Evolutionary conservation across 2,888 invertebrate genomes (phyloP), one percentile per base, ranked within the genome.

Genomic region (Buathra laborator): DNA sequence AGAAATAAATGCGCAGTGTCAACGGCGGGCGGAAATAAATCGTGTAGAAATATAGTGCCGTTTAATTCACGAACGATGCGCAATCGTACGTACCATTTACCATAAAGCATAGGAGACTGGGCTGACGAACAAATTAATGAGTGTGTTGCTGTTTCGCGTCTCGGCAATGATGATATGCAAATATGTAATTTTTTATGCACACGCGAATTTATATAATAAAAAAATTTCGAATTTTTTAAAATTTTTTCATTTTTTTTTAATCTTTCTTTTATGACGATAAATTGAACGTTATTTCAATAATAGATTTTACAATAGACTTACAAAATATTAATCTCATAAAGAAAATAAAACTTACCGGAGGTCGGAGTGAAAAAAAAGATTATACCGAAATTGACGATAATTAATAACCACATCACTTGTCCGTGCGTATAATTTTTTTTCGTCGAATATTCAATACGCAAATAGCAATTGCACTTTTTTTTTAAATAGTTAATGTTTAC

Each of bases 41-140:
- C 84, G 88, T 62, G 59, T 83, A 86, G 90, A 91, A 88, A 59
- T 86, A 71, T 51, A 64, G 37, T 29, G 24, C 37, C 9, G 19
- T 64, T 51, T 12, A 10, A 32, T 44, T 75, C 24, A 37, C 46
- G 51, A 24, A 62, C 19, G 66, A 44, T 68, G 62, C 79, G 56
- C 72, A 71, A 67, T 83, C 68, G 68, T 82, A 72, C 51, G 67
- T 77, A 29, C 53, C 29, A 4, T 29, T 29, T 67, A 85, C 74
- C 78, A 62, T 67, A 56, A 81, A 83, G 81, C 81, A 85, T 78
- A 78, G 82, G 81, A 44, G 62, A 66, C 46, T 62, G 46, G 16
- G 29, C 12, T 12, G 44, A 74, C 24, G 56, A 24, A 24, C 24
- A 56, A 56, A 56, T 56, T 56, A 56, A n/a, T 14, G 81, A 70